Evolutionary conservation across 2,797 vertebrate species (phyloP), one percentile per base, ranked within the genome.

Genomic region (Spheniscus humboldti): DNA sequence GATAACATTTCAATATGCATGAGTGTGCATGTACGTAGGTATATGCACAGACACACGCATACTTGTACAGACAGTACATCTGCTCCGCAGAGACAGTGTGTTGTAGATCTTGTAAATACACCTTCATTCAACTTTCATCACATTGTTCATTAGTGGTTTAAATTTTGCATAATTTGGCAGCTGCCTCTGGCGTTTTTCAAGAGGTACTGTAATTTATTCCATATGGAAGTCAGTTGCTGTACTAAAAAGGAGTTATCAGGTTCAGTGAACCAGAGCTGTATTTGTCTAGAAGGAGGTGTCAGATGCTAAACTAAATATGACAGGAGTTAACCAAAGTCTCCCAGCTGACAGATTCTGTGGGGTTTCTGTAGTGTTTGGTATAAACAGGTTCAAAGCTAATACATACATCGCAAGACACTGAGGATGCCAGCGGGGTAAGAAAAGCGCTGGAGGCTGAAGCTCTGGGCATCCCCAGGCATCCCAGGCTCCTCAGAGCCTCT

Each of bases 251-350:
- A 73, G 57, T 79, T 95, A 92, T 91, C 91, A 31, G 91, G 90
- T 67, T 80, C 93, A 31, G 35, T 48, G 97, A 96, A 92, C 97
- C 91, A 4, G 97, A 91, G 79, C 73, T 53, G 92, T 75, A 45
- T 91, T 95, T 96, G 96, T 77, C 96, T 77, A 78, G 64, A n/a
- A 95, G 95, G 96, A 97, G 97, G 95, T 96, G 97, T 97, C 94
- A 73, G 96, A 97, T 95, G 96, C 97, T 94, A 91, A 95, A 86
- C 93, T 90, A 90, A 97, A 95, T 80, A 95, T 97, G 96, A 95
- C 97, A 94, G 95, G 95, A 95, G 96, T 60, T 77, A 94, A 73
- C 90, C 93, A n/a, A 28, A 90, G 95, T 39, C 94, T 92, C 97
- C 92, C 88, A 94, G 90, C 94, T 96, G 97, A 96, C 97, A 96